Evolutionary conservation across 2,797 vertebrate genomes (phyloP).

Genomic region (Phrynocephalus guinanensis): DNA sequence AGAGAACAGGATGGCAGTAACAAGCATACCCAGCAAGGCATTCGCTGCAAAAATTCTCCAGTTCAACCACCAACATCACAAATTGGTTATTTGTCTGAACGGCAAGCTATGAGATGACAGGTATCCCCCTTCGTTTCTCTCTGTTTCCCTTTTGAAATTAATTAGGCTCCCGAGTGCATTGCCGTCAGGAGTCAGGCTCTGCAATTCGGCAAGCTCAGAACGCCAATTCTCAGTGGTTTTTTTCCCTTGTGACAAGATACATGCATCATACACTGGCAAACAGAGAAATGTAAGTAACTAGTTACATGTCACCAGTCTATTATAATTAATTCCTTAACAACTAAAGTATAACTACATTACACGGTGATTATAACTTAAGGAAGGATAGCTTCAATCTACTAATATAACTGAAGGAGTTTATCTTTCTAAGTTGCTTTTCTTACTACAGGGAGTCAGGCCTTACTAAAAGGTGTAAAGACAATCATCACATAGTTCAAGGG

Average conservation of each 20-base stretch:
- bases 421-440: background rate
- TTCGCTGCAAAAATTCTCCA: slow-evolving; percentile 34
- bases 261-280: background rate
- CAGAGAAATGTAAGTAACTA: no score
- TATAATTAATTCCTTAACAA: background rate
- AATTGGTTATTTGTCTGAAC: slow-evolving; percentile 16
- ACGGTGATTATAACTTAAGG: background rate
- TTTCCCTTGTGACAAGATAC: background rate
- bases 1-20: background rate
- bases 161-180: background rate
- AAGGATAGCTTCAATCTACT: background rate
- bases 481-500: background rate
- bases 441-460: background rate
- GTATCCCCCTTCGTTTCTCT: background rate
- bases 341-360: background rate
- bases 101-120: slow-evolving; percentile 9
- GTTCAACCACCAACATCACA: background rate
- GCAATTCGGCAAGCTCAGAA: background rate
- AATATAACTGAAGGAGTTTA: no score
- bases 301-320: background rate
- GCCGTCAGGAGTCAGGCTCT: background rate
- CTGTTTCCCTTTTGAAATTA: slow-evolving; percentile 3
- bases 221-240: background rate
- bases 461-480: background rate
- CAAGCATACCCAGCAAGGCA: background rate